Conservation (phyloP, 2,797 vertebrate genomes). For the Diceros bicornis region DNA sequence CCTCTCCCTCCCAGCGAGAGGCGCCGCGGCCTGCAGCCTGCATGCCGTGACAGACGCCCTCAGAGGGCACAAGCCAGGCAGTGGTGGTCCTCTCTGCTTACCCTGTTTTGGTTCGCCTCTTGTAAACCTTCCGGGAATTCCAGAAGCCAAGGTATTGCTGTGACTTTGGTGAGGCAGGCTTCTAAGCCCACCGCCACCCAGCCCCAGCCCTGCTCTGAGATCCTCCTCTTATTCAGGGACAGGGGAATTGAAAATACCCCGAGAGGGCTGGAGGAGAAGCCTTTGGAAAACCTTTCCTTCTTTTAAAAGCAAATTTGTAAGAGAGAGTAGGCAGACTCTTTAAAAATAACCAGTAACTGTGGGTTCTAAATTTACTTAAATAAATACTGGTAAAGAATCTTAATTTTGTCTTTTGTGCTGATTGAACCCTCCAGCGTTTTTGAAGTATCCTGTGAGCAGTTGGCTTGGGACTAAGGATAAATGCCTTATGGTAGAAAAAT, state of each 20-base stretch:
- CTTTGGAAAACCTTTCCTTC: not conserved
- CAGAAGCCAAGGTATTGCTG: not conserved
- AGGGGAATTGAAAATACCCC: not conserved
- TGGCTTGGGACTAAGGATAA: not conserved
- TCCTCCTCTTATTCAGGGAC: not conserved
- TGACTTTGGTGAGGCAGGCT: not conserved
- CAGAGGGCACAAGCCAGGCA: not conserved
- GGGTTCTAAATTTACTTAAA: not conserved
- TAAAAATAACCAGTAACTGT: not conserved
- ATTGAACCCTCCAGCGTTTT: not conserved
- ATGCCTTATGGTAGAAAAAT: not conserved
- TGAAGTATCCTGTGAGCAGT: not conserved
- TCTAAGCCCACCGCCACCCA: accelerated
- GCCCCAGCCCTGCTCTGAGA: not conserved
- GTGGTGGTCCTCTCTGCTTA: not conserved
- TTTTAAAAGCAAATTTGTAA: not conserved
- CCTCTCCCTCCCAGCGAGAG: not conserved
- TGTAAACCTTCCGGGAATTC: not conserved
- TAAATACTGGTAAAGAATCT: not conserved
- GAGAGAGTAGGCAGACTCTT: not conserved
- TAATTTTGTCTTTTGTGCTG: not conserved
- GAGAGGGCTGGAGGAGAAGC: not conserved
- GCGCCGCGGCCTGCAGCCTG: too few species aligned
- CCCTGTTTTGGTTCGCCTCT: not conserved
- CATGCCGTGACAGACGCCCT: not conserved